Percentiles rank a stretch among this genome's conserved stretches.
Conservation (phyloP, 1,140 invertebrate genomes). For the Drosophila kanapiae region DNA sequence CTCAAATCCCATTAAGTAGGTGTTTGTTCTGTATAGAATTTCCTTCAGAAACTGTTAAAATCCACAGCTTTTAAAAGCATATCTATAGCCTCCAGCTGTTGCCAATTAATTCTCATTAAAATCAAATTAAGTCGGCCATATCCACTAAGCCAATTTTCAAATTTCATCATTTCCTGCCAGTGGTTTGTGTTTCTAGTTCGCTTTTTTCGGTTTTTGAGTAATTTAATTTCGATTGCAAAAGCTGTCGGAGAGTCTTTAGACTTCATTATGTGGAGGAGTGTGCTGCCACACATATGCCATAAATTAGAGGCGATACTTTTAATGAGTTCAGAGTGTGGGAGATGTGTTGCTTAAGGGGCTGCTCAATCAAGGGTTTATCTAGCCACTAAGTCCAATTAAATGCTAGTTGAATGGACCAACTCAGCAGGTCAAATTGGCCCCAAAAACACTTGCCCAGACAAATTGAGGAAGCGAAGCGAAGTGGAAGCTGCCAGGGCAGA, state of each 20-base stretch:
- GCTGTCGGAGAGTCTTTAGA: constrained; percentile 12
- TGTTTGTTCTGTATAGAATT: neutral
- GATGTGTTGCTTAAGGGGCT: constrained; percentile 24
- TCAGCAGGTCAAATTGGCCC: constrained; percentile 12
- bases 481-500: constrained; percentile 11
- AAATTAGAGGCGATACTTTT: constrained; percentile 33
- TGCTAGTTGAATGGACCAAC: constrained; percentile 29
- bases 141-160: constrained; percentile 47
- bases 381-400: constrained; percentile 35
- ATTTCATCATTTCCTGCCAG: constrained; percentile 58
- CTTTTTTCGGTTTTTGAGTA: constrained; percentile 10
- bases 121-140: constrained; percentile 56
- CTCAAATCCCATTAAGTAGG: neutral
- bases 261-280: constrained; percentile 16
- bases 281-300: constrained; percentile 7
- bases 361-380: constrained; percentile 44
- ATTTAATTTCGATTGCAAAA: constrained; percentile 37
- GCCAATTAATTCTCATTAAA: constrained; percentile 72
- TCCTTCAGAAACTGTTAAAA: neutral
- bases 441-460: constrained; percentile 35
- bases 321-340: constrained; percentile 36
- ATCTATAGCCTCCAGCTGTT: constrained; percentile 23
- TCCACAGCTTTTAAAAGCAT: neutral
- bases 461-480: constrained; percentile 35
- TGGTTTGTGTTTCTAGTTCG: constrained; percentile 36